These are phyloP conservation scores for Rhodeus uyekii DNA, from an alignment of 2,797 vertebrate genomes.

Conservation along the genomic window DNA sequence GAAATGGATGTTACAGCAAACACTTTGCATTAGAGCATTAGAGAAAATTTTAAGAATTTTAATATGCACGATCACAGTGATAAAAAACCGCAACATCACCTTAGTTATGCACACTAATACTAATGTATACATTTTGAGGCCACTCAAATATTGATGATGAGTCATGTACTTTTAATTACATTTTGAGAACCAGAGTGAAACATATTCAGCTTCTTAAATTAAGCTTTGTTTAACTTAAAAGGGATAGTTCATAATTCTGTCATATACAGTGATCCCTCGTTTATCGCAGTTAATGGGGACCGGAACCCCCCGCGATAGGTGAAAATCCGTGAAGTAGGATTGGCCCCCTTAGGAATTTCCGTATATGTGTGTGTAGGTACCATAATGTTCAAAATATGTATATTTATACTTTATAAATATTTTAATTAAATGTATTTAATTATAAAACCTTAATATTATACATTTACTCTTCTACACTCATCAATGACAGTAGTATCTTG, in stretches of 20 bases:
- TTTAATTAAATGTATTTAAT: too few relatives aligned
- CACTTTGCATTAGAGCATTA: conserved; percentile 20
- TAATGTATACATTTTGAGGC: not conserved
- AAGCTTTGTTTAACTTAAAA: not conserved
- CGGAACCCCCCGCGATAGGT: too few relatives aligned
- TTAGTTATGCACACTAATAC: conserved; percentile 7
- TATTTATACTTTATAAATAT: too few relatives aligned
- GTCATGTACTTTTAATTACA: not conserved
- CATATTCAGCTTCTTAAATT: not conserved
- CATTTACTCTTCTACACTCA: too few relatives aligned
- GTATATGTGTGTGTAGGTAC: too few relatives aligned
- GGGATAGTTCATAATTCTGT: not conserved
- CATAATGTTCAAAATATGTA: too few relatives aligned
- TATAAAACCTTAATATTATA: too few relatives aligned
- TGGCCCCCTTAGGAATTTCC: too few relatives aligned
- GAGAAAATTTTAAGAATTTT: conserved; percentile 2
- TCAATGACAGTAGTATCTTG: too few relatives aligned
- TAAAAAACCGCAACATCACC: conserved; percentile 2
- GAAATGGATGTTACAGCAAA: conserved; percentile 23
- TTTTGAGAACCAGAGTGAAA: not conserved
- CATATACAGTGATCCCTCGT: too few relatives aligned
- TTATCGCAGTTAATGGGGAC: too few relatives aligned
- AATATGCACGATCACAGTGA: conserved; percentile 9
- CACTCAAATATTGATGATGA: not conserved
- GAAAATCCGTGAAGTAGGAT: too few relatives aligned